Evolutionary conservation across 2,113 vertebrate species (phyloP).

Genomic region (Chelonoidis abingdonii): DNA sequence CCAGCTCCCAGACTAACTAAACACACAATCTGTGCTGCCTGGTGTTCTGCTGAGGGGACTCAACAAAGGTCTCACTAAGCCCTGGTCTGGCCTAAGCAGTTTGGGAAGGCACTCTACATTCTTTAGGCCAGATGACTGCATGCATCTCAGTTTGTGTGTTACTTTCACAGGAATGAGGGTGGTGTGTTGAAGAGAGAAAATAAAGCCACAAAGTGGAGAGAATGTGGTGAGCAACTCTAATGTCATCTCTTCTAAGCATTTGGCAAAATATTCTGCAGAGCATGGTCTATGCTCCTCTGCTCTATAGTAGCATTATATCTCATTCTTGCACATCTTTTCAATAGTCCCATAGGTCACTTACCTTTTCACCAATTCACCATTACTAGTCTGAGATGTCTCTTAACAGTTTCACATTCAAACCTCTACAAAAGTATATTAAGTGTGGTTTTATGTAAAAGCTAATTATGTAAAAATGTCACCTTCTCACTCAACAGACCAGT

Average conservation of each 20-base stretch:
- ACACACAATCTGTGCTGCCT: neutral
- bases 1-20: neutral
- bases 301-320: neutral
- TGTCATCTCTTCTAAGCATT: neutral
- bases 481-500: neutral
- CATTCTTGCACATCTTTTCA: neutral
- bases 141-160: neutral
- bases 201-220: neutral
- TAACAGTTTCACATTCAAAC: neutral
- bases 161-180: neutral
- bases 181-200: neutral
- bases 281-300: neutral
- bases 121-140: neutral
- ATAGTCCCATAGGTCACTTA: neutral
- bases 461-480: neutral
- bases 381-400: neutral
- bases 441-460: neutral
- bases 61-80: neutral
- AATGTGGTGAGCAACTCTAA: neutral
- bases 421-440: neutral
- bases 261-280: neutral
- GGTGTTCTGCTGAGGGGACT: neutral
- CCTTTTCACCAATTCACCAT: neutral
- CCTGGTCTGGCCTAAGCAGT: neutral
- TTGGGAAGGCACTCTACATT: neutral